A percentile compares a stretch with the other conserved stretches of the same genome.
These are phyloP conservation scores for Blennius ocellaris DNA, from an alignment of 2,113 vertebrate species.

Conservation along the genomic window DNA sequence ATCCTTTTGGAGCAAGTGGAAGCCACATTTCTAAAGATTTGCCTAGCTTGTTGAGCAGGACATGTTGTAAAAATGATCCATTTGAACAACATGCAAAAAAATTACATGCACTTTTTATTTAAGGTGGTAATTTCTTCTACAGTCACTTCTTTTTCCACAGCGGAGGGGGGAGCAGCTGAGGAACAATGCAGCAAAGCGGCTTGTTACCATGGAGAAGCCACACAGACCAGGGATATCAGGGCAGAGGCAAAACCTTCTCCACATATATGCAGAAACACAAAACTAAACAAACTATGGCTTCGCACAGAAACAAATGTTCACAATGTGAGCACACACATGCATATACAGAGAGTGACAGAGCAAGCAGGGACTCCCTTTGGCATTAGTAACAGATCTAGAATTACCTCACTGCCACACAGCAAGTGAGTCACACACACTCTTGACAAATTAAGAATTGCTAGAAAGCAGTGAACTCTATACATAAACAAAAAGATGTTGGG, in stretches of 20 bases:
- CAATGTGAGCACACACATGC: neutral
- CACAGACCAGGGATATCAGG: slow-evolving; percentile 30
- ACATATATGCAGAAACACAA: neutral
- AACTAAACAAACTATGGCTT: slow-evolving; percentile 8
- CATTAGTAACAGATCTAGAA: slow-evolving; percentile 65
- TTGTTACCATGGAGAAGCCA: slow-evolving; percentile 59
- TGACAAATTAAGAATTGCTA: too few relatives aligned
- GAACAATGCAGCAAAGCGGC: slow-evolving; percentile 43
- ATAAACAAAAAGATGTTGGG: too few relatives aligned
- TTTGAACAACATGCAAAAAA: neutral
- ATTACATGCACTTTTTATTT: slow-evolving; percentile 12
- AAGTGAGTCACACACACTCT: slow-evolving; percentile 36
- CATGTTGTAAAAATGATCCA: too few relatives aligned
- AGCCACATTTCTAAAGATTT: too few relatives aligned
- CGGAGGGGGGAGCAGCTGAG: slow-evolving; percentile 21
- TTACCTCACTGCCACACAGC: slow-evolving; percentile 63
- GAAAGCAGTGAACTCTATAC: too few relatives aligned
- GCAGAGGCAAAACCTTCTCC: slow-evolving; percentile 24
- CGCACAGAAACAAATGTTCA: neutral
- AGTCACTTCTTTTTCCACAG: slow-evolving; percentile 30
- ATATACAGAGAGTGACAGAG: slow-evolving; percentile 14
- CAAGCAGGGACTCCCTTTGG: slow-evolving; percentile 68
- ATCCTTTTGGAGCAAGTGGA: too few relatives aligned
- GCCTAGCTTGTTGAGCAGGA: too few relatives aligned
- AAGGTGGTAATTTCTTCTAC: slow-evolving; percentile 14